Conservation (phyloP, 2,797 vertebrate species). For the Enteromius thamalakanensis region DNA sequence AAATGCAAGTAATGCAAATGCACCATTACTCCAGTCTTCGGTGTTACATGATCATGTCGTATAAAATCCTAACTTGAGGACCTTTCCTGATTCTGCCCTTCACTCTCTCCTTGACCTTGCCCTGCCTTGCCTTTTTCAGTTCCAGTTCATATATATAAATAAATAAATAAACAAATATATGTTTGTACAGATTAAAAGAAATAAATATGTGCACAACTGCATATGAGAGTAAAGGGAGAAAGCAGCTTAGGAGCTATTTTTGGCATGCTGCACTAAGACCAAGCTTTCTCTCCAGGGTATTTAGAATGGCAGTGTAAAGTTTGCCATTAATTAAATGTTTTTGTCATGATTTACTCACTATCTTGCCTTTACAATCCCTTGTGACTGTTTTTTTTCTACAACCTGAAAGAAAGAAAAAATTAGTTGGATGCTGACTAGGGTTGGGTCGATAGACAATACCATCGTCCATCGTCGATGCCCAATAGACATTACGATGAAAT, state of each 20-base stretch:
- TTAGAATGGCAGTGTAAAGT: not conserved
- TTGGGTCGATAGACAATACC: no score
- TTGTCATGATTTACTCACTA: constrained; percentile 3
- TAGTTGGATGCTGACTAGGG: not conserved
- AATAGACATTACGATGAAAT: no score
- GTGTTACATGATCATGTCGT: not conserved
- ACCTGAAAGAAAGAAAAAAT: not conserved
- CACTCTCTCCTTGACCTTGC: not conserved
- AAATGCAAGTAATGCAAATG: no score
- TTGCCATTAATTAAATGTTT: not conserved
- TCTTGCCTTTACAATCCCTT: not conserved
- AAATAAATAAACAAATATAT: not conserved
- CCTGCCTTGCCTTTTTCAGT: not conserved
- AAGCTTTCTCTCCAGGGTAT: not conserved
- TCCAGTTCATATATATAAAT: not conserved
- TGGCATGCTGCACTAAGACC: not conserved
- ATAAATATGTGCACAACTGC: not conserved
- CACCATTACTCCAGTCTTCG: not conserved
- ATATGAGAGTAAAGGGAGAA: not conserved
- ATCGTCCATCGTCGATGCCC: no score
- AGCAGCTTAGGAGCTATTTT: not conserved
- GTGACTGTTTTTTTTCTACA: not conserved
- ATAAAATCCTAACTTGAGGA: no score
- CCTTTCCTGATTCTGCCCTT: not conserved
- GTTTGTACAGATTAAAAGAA: not conserved